phyloP scores from a whole-genome alignment of 2,888 invertebrate genomes.

The Xestia rhomboidea region DNA sequence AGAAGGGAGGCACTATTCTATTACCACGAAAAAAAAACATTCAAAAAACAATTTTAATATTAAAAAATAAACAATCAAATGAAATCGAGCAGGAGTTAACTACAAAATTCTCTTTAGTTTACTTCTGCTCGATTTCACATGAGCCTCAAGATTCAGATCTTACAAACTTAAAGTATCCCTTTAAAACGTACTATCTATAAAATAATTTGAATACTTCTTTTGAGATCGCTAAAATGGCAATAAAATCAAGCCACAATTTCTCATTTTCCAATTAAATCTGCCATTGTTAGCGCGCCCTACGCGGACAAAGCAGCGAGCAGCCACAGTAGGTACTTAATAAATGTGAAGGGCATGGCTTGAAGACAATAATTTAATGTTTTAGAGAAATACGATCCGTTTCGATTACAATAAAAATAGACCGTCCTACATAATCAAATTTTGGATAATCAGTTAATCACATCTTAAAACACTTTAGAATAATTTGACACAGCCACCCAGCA shows the following conservation, averaged over 20 bases:
- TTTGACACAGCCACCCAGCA: background rate
- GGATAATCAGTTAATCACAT: background rate
- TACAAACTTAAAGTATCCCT: background rate
- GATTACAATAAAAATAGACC: conserved; percentile 1
- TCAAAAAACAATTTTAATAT: background rate
- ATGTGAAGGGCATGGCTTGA: conserved; percentile 61
- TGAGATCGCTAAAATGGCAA: background rate
- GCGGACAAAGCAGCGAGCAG: background rate
- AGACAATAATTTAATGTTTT: too few relatives aligned
- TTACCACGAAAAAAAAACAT: background rate
- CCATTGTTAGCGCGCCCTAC: conserved; percentile 13
- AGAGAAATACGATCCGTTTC: conserved; percentile 16
- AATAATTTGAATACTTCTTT: background rate
- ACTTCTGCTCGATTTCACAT: background rate
- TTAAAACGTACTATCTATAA: background rate
- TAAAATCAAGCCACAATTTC: conserved; percentile 15
- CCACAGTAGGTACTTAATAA: conserved; percentile 7
- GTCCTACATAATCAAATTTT: conserved; percentile 37
- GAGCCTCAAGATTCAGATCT: background rate
- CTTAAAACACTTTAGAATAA: background rate
- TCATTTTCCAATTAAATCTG: conserved; percentile 4
- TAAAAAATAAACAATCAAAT: background rate
- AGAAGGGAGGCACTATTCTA: background rate
- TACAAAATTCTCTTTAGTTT: too few relatives aligned
- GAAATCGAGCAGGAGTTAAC: too few relatives aligned